Percentiles rank a stretch among this genome's conserved stretches.
These are phyloP conservation scores for Tragopan temminckii DNA, from an alignment of 2,797 vertebrate species.

Conservation along the genomic window DNA sequence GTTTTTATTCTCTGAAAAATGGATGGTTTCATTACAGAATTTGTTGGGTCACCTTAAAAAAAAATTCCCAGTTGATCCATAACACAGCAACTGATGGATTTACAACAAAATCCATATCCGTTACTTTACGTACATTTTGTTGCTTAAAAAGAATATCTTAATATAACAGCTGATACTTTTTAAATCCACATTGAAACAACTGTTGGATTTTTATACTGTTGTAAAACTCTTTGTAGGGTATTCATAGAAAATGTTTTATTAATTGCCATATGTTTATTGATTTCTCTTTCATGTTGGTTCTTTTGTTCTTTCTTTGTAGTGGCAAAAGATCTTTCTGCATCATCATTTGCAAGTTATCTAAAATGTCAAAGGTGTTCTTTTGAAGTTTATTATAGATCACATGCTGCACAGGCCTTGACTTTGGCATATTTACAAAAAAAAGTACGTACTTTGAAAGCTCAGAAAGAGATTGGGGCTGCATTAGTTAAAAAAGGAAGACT, in stretches of 20 bases:
- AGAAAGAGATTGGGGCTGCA: conserved; percentile 74
- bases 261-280: conserved; percentile 99
- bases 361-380: conserved; percentile 99
- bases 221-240: conserved; percentile 95
- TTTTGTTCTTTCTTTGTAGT: conserved; percentile 99
- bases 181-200: conserved; percentile 89
- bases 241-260: conserved; percentile 99
- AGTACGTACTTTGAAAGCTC: conserved; percentile 80
- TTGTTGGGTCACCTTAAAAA: conserved; percentile 65
- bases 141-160: conserved; percentile 83
- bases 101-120: conserved; percentile 80
- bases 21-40: conserved; percentile 26
- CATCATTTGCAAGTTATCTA: conserved; percentile 97
- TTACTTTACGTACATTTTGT: conserved; percentile 80
- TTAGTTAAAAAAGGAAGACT: conserved; percentile 78
- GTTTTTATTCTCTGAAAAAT: conserved; percentile 58
- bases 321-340: conserved; percentile 98
- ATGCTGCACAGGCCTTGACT: conserved; percentile 89
- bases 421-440: conserved; percentile 84
- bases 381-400: conserved; percentile 95
- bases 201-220: conserved; percentile 89
- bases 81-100: conserved; percentile 79
- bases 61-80: conserved; percentile 50
- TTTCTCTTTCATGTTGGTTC: conserved; percentile 99
- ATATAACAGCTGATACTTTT: conserved; percentile 87